A percentile compares a stretch with the other conserved stretches of the same genome.
Evolutionary conservation across 2,888 invertebrate genomes (phyloP).

Genomic region (Drosophila engyochracea): DNA sequence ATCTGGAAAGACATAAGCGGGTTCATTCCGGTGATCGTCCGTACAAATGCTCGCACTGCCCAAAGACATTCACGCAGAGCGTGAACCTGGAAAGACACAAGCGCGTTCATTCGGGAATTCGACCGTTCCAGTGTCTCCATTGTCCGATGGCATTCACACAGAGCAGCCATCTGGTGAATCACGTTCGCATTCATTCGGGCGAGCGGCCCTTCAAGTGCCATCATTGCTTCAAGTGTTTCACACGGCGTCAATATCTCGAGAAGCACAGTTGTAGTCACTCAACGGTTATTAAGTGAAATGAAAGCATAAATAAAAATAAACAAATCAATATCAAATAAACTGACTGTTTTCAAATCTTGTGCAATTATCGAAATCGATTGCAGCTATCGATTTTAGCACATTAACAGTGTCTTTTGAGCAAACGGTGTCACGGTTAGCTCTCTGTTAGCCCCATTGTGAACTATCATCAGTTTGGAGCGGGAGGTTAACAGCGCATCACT

Average conservation of each 20-base stretch:
- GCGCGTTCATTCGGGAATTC: conserved; percentile 6
- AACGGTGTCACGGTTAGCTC: background rate
- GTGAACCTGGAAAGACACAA: conserved; percentile 10
- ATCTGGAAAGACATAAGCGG: conserved; percentile 12
- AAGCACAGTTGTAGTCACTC: conserved; percentile 10
- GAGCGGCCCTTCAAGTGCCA: conserved; percentile 17
- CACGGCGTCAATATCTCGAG: conserved; percentile 5
- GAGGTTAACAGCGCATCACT: conserved; percentile 11
- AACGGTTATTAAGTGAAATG: background rate
- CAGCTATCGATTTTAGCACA: background rate
- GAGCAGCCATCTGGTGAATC: conserved; percentile 15
- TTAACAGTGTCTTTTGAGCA: conserved; percentile 21
- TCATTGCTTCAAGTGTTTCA: conserved; percentile 15
- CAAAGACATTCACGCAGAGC: conserved; percentile 11
- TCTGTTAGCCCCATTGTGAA: conserved; percentile 21
- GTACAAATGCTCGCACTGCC: conserved; percentile 13
- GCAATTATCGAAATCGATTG: conserved; percentile 3
- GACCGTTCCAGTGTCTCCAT: conserved; percentile 22
- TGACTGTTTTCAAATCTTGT: conserved; percentile 4
- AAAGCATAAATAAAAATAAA: background rate
- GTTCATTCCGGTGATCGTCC: conserved; percentile 22
- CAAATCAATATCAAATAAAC: conserved; percentile 4
- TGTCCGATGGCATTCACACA: conserved; percentile 17
- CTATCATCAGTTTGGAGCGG: background rate
- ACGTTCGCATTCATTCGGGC: conserved; percentile 19